Base-by-base conservation (phyloP, 1,140 invertebrate species). In the Carcinoscorpius rotundicauda region DNA sequence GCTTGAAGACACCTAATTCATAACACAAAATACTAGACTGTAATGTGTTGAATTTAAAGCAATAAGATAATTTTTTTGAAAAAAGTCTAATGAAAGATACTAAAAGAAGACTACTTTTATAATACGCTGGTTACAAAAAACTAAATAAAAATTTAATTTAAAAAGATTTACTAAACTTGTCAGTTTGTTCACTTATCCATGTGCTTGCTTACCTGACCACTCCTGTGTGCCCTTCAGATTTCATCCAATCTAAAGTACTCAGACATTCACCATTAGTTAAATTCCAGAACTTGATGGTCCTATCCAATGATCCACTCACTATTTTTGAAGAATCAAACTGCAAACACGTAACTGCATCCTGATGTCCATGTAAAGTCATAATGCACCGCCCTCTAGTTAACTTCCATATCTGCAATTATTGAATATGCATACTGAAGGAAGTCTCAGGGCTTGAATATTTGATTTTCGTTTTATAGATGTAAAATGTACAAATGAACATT, bases 221-320 rank as follows among this genome's bases (percentile, higher is more conserved):
- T 64, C 80, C 77, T 49, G 80, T 82, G 70, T 82, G 81, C 5
- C 81, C 81, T 73, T 82, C 81, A 48, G 79, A 77, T 62, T 76
- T 76, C 74, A 79, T 82, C 81, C 81, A 82, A 71, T 82, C 81
- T 49, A 82, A 78, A 10, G 80, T 81, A 52, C 78, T 78, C n/a
- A 81, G 68, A 72, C 80, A 81, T 53, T 75, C 68, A 5, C 79
- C 79, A 4, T 74, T 77, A 53, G 73, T 71, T 6, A 81, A 71
- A 62, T 77, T 75, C 81, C 81, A 82, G 60, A 81, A 76, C 65
- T 80, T 80, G 48, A 82, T 76, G 60, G 78, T 82, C 65, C 78
- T 77, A 69, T 82, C 80, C 10, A 82, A 72, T 11, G 79, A 81
- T 5, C 81, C 81, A 68, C 75, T 74, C 67, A 81, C 75, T 48